Base-by-base conservation (phyloP, 2,888 invertebrate genomes). In the Harpagoxenus sublaevis region DNA sequence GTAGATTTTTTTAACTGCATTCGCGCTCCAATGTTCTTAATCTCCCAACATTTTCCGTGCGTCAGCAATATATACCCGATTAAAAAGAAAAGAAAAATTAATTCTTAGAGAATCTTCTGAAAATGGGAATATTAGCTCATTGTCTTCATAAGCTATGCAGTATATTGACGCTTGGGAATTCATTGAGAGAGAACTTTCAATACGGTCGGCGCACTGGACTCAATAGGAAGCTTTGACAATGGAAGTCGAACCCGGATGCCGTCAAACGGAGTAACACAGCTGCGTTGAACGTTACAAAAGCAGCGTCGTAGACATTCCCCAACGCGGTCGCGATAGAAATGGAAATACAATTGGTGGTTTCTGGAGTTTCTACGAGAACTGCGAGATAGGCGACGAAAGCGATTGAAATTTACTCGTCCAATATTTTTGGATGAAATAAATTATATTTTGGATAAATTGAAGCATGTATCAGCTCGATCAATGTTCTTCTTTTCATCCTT, bases 181-280 rank as follows among this genome's bases (percentile, higher is more conserved):
- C 88, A 87, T 87, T 55, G 74, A 85, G 70, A 84, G 73, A 84
- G 73, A 86, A 89, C 86, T 90, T 90, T 79, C 90, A 89, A 89
- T 89, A 87, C 85, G 85, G 45, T 78, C 28, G 66, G 66, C 86
- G 86, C 77, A 51, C 55, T 57, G 68, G 78, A 74, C 77, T 87
- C 88, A 87, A 90, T 90, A 81, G 88, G 74, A 71, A 84, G 35
- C 84, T 85, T 85, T 79, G 88, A 88, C 84, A 90, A 89, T 86
- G 78, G 84, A 81, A 89, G 83, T 89, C 77, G 78, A 81, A 66
- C 68, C 83, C 53, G 85, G 48, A 78, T 68, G 86, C 84, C 88
- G 71, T 74, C 68, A 86, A 85, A 88, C 84, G 74, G 48, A 85
- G 83, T 84, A 77, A 71, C 73, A 63, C 62, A 68, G 74, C 71